phyloP scores from a whole-genome alignment of 2,797 vertebrate genomes.

The Podarcis lilfordi region DNA sequence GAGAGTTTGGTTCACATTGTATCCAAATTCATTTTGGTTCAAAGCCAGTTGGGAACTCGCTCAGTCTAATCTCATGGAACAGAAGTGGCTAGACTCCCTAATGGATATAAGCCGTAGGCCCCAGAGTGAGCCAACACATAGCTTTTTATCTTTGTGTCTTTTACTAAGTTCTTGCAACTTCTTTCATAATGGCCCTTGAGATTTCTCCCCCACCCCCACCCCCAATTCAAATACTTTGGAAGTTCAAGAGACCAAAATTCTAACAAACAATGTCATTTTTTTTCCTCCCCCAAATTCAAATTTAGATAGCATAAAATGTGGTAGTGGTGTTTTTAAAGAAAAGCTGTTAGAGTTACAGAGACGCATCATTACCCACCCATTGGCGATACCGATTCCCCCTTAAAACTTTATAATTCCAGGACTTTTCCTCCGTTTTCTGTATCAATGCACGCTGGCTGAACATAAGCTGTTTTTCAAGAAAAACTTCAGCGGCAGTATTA shows the following conservation, averaged over 20 bases:
- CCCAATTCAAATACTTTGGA: not conserved
- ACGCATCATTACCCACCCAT: not conserved
- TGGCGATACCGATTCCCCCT: not conserved
- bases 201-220: too few relatives aligned
- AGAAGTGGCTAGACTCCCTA: not conserved
- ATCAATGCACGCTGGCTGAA: not conserved
- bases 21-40: not conserved
- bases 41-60: not conserved
- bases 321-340: not conserved
- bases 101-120: not conserved
- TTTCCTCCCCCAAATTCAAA: not conserved
- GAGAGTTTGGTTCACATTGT: slow-evolving; percentile 7
- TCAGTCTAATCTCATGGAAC: not conserved
- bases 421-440: not conserved
- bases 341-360: not conserved
- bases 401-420: not conserved
- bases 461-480: not conserved
- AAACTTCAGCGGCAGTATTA: not conserved
- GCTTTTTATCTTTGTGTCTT: not conserved
- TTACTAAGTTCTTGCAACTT: not conserved
- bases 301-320: too few relatives aligned
- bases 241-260: not conserved
- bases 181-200: not conserved
- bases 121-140: not conserved
- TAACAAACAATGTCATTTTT: too few relatives aligned